phyloP scores from a whole-genome alignment of 1,140 invertebrate genomes.

The Calycopis cecrops region DNA sequence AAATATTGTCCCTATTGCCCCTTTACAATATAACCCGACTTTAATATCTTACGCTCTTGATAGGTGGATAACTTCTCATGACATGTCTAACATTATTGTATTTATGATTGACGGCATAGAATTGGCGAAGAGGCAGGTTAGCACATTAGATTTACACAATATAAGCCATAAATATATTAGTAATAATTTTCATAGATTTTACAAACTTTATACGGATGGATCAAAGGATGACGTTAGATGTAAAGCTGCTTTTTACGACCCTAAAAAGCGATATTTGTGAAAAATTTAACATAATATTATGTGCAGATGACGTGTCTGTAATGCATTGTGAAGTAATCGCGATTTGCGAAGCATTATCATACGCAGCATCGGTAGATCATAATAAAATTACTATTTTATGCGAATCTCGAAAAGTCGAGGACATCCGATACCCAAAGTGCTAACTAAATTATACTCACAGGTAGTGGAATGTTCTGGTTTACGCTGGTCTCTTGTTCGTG shows the following conservation, averaged over 20 bases:
- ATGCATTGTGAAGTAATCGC: too few species aligned
- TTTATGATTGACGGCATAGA: constrained; percentile 2
- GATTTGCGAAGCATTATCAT: too few species aligned
- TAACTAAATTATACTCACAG: too few species aligned
- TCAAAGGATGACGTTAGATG: constrained; percentile 7
- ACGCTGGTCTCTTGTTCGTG: too few species aligned
- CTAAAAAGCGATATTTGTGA: not conserved
- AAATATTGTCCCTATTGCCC: constrained; percentile 9
- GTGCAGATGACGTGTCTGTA: not conserved
- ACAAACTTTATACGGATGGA: constrained; percentile 13
- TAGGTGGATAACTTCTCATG: constrained; percentile 4
- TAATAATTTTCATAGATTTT: not conserved
- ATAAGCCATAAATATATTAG: too few species aligned
- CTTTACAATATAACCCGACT: not conserved
- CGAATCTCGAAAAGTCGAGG: too few species aligned
- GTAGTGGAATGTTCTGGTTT: too few species aligned
- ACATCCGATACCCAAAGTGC: too few species aligned
- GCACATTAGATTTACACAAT: too few species aligned
- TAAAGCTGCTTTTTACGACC: constrained; percentile 9
- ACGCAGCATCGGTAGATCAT: too few species aligned
- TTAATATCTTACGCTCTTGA: constrained; percentile 2
- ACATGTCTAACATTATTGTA: not conserved
- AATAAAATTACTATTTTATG: too few species aligned
- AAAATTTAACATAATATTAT: constrained; percentile 11
- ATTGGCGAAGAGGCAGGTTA: not conserved